phyloP scores from a whole-genome alignment of 2,888 invertebrate genomes.

The Smittia aterrima region DNA sequence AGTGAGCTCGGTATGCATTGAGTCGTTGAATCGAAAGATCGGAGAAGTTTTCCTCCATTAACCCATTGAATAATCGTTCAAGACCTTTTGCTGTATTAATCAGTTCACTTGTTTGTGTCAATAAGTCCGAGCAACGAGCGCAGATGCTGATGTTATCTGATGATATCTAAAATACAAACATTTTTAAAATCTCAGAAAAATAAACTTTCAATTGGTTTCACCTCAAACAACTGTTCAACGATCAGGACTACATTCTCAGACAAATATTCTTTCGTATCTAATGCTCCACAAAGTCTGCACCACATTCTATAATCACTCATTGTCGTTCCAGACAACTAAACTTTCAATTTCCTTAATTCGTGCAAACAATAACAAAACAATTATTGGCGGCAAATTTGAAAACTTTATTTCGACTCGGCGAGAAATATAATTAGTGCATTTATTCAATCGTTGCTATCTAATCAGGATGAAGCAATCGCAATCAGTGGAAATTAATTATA shows the following conservation, averaged over 20 bases:
- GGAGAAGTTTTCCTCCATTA: neutral
- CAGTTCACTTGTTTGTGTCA: neutral
- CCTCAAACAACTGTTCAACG: neutral
- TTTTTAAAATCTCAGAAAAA: neutral
- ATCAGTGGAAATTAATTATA: no score
- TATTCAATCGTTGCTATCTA: no score
- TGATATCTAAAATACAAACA: neutral
- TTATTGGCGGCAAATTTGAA: no score
- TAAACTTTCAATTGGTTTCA: neutral
- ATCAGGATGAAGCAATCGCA: no score
- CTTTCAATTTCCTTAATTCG: no score
- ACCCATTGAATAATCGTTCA: neutral
- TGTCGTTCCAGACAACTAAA: no score
- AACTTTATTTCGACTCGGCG: no score
- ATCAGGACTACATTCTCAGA: neutral
- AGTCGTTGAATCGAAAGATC: neutral
- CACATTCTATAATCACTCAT: neutral
- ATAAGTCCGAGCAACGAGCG: neutral
- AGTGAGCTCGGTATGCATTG: conserved; percentile 31
- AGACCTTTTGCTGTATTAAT: neutral
- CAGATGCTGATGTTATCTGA: neutral
- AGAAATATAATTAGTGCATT: no score
- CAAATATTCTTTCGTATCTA: neutral
- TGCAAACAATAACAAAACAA: no score
- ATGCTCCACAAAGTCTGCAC: conserved; percentile 24